Conservation (phyloP, 2,888 invertebrate species). For the Platycheirus rosarum region DNA sequence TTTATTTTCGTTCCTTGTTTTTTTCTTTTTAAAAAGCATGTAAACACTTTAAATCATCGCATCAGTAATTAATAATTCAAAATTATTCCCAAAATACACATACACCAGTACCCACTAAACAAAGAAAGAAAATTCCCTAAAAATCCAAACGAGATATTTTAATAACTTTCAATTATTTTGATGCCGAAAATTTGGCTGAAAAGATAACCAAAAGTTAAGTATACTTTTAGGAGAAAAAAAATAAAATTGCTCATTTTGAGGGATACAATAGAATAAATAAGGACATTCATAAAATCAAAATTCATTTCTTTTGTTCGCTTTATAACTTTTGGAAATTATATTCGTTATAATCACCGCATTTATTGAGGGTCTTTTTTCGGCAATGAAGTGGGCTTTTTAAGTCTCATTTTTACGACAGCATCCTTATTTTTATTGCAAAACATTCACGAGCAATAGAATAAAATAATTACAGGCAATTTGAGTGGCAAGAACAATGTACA, state of each 20-base stretch:
- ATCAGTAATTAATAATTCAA: not conserved
- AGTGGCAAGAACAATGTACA: not conserved
- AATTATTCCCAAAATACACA: not conserved
- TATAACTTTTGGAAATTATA: not conserved
- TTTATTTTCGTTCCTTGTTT: not conserved
- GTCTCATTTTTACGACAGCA: conserved; percentile 1
- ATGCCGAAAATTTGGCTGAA: not conserved
- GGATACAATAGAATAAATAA: conserved; percentile 1
- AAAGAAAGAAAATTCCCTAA: not conserved
- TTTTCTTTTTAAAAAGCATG: not conserved
- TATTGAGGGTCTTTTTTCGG: too few relatives aligned
- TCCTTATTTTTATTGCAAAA: not conserved
- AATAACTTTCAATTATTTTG: not conserved
- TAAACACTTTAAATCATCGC: not conserved
- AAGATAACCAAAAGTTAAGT: not conserved
- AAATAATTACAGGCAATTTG: not conserved
- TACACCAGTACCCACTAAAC: not conserved
- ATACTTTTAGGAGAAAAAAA: not conserved
- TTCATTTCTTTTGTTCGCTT: conserved; percentile 1
- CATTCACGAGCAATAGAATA: conserved; percentile 3
- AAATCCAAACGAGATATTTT: not conserved
- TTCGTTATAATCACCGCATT: not conserved
- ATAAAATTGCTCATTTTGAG: not conserved
- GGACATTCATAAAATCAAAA: conserved; percentile 1
- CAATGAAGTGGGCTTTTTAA: not conserved